phyloP scores from a whole-genome alignment of 1,140 invertebrate species.

The Apis laboriosa region DNA sequence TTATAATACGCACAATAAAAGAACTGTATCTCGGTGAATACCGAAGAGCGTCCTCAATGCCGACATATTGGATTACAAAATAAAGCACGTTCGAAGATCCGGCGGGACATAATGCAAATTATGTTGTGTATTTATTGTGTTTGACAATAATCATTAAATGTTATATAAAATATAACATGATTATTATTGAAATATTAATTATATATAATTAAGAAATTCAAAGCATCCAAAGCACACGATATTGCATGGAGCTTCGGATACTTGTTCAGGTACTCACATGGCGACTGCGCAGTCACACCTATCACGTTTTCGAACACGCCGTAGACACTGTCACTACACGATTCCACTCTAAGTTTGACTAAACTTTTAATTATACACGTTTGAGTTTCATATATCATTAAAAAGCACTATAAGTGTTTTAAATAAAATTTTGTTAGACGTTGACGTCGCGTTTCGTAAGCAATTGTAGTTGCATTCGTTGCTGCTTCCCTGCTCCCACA shows the following conservation, averaged over 20 bases:
- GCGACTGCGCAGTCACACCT: constrained; percentile 80
- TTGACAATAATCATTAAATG: background rate
- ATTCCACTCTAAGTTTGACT: constrained; percentile 5
- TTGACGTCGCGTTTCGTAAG: constrained; percentile 57
- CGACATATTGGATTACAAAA: constrained; percentile 68
- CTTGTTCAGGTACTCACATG: constrained; percentile 75
- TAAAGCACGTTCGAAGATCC: constrained; percentile 62
- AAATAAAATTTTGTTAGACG: constrained; percentile 32
- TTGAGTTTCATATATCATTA: background rate
- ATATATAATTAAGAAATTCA: background rate
- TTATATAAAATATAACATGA: background rate
- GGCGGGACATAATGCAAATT: constrained; percentile 35
- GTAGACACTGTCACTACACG: constrained; percentile 39
- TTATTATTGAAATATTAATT: background rate
- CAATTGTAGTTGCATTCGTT: constrained; percentile 62
- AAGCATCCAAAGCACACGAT: background rate
- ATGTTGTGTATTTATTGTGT: background rate
- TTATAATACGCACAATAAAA: background rate
- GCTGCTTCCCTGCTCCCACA: constrained; percentile 61
- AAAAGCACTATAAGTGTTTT: constrained; percentile 7
- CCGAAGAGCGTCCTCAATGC: constrained; percentile 43
- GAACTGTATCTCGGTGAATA: constrained; percentile 34
- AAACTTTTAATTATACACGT: constrained; percentile 11
- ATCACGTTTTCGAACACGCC: constrained; percentile 72
- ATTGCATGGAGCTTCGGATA: constrained; percentile 32